phyloP scores from a whole-genome alignment of 2,888 invertebrate genomes.

The Masnerella sp. region DNA sequence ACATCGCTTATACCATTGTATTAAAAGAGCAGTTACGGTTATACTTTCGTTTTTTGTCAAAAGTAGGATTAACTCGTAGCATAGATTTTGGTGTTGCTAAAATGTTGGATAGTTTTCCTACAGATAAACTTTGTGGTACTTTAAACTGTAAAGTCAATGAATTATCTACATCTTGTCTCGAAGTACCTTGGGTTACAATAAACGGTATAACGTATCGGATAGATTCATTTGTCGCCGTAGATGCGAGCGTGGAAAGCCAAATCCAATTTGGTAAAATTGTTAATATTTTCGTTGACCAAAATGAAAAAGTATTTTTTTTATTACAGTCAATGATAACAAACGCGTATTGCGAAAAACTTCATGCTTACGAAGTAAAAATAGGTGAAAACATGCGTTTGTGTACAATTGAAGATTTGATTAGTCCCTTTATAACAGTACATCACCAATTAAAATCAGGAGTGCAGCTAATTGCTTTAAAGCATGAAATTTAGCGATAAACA shows the following conservation, averaged over 20 bases:
- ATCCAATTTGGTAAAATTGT: constrained; percentile 7
- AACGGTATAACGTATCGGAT: background rate
- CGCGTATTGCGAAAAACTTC: background rate
- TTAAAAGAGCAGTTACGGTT: constrained; percentile 18
- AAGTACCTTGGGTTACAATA: background rate
- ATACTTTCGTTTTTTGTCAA: constrained; percentile 12
- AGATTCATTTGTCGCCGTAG: constrained; percentile 5
- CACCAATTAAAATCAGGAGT: no score
- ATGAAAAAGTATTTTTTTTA: background rate
- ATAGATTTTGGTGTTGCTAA: background rate
- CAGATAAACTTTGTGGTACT: no score
- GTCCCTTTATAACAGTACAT: no score
- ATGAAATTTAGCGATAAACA: no score
- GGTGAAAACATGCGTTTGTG: no score
- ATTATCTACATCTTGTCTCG: background rate
- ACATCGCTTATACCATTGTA: constrained; percentile 13
- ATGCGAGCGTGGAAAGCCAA: background rate
- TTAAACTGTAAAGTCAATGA: no score
- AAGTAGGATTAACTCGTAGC: background rate
- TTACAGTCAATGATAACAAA: constrained; percentile 8
- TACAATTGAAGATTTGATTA: no score
- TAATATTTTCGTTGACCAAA: constrained; percentile 1
- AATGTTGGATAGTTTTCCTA: no score
- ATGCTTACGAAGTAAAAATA: no score
- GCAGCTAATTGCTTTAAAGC: no score